Base-by-base conservation (phyloP, 2,888 invertebrate species). In the Eupithecia abbreviata region DNA sequence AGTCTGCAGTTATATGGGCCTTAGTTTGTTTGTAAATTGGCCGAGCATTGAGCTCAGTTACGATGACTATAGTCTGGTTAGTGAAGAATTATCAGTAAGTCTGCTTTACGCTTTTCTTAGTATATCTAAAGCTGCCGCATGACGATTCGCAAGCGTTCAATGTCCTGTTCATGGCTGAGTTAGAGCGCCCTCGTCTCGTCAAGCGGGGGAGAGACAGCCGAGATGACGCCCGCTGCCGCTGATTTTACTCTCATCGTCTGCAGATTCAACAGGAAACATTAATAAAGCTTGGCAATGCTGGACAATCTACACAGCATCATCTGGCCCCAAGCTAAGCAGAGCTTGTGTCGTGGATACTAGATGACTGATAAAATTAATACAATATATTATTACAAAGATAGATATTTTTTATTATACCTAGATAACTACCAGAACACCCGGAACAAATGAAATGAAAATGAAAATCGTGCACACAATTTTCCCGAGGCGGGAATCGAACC, bases 121-220 rank as follows among this genome's bases (percentile, higher is more conserved):
- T 62, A 10, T 4, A 30, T 62, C 30, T 30, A 62, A 62, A 30
- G 62, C 30, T 62, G 62, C 62, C 62, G 62, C 30, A 62, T 42
- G 10, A 10, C 49, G 10, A 47, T 74, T n/a, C 41, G 30, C 13
- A 15, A 68, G 47, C 62, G 30, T 49, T 42, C 18, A 71, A 62
- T 65, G 51, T 62, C 73, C 62, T 43, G 42, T 73, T n/a, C 55
- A 18, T 18, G 55, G 65, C 45, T 51, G 73, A 72, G 62, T 72
- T 91, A 94, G 83, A 92, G 93, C 13, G 90, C 89, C 77, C 93
- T 90, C 82, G 91, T 87, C 84, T 89, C 93, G 88, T 96, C 96
- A 96, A 93, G 95, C 95, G 91, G 96, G 96, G 90, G 96, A 96
- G 82, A 96, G 93, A 91, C 96, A 96, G 86, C 96, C 96, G 96